Evolutionary conservation across 1,140 invertebrate genomes (phyloP), one percentile per base, ranked within the genome.

Genomic region (Tetramorium parvispinum): DNA sequence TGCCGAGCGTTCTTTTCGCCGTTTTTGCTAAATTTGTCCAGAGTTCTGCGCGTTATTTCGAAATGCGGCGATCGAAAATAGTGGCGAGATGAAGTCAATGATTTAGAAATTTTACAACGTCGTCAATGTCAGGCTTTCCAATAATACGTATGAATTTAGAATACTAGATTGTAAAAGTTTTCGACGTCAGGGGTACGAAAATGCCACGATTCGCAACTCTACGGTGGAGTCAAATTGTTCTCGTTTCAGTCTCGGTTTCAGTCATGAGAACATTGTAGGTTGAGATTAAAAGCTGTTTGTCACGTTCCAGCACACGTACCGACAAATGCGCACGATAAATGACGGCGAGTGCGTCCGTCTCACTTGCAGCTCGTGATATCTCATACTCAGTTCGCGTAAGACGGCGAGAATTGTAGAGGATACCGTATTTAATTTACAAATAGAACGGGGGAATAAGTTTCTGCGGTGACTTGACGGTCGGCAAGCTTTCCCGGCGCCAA

Each of bases 371-470:
- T 40, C 51, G 66, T n/a, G 24, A 49, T 49, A 46, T 70, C 32
- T 81, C 59, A 24, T 53, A 37, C 77, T 46, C 61, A 6, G 46
- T n/a, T 76, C 7, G 16, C 13, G 32, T 11, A 65, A 13, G 24
- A 24, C 43, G 49, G 43, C 43, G 49, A 53, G 37, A 70, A 27
- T 21, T 53, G 65, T 68, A n/a, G 49, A 21, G 21, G 71, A 79
- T 66, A 18, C 49, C 37, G 53, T 68, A 51, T 79, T 68, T 85
- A 79, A 85, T 85, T 85, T 68, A 68, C 85, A 79, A 68, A 68
- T 68, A 57, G 51, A 57, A 68, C 16, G 24, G 53, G 51, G 32
- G 32, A 46, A 77, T 61, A 85, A 85, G 37, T 85, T 78, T 40
- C 46, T 8, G 21, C 40, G 49, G 57, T 46, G 68, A 83, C 57